These are phyloP conservation scores for Natator depressus DNA, from an alignment of 2,113 vertebrate genomes.

Conservation along the genomic window DNA sequence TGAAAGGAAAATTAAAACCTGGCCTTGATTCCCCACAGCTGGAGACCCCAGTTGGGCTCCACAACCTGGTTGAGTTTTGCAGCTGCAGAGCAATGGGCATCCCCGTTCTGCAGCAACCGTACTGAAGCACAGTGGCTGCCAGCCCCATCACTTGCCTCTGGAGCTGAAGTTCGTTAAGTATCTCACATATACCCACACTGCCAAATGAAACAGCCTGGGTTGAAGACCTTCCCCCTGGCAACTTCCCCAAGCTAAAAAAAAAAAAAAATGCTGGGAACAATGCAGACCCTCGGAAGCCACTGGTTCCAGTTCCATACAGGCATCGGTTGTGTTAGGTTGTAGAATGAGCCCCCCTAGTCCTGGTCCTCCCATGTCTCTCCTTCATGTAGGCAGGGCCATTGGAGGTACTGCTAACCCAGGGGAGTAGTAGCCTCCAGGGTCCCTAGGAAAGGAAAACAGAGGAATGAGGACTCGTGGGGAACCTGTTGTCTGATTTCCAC, in stretches of 20 bases:
- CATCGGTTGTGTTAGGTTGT: not conserved
- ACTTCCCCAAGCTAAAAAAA: not conserved
- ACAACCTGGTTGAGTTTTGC: not conserved
- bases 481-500: too few relatives aligned
- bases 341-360: not conserved
- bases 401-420: fast-evolving
- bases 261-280: not conserved
- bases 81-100: fast-evolving
- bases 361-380: not conserved
- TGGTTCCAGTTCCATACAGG: fast-evolving
- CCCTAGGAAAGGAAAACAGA: not conserved
- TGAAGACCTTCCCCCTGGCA: not conserved
- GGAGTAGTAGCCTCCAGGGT: not conserved
- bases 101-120: not conserved
- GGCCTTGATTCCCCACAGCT: fast-evolving
- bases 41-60: fast-evolving
- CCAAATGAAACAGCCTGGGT: not conserved
- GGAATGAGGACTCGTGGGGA: not conserved
- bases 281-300: not conserved
- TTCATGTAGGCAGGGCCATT: not conserved
- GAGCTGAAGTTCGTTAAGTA: not conserved
- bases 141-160: fast-evolving
- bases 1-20: not conserved
- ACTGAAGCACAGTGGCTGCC: fast-evolving
- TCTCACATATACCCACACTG: not conserved